Percentiles rank a stretch among this genome's conserved stretches.
These are phyloP conservation scores for Thamnaconus septentrionalis DNA, from an alignment of 2,113 vertebrate genomes.

Conservation along the genomic window DNA sequence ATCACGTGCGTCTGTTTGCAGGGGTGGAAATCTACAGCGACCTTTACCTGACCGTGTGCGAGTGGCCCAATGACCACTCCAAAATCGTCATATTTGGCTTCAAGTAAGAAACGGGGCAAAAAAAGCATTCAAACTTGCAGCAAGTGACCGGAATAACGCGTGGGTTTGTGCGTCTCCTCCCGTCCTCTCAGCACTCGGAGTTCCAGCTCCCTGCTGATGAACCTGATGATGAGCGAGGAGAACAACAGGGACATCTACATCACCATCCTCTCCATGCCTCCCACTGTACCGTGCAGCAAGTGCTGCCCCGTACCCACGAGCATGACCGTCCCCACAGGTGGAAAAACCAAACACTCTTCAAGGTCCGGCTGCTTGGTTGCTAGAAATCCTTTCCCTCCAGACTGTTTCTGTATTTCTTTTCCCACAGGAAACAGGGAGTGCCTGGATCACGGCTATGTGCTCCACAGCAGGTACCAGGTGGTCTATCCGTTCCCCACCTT, in stretches of 20 bases:
- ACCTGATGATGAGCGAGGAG: slow-evolving; percentile 93
- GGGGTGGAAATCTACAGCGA: slow-evolving; percentile 92
- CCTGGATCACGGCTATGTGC: slow-evolving; percentile 86
- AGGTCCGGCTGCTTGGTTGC: background rate
- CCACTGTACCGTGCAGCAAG: slow-evolving; percentile 76
- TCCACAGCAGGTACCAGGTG: slow-evolving; percentile 92
- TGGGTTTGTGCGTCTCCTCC: background rate
- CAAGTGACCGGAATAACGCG: background rate
- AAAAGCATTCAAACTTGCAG: background rate
- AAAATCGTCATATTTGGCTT: slow-evolving; percentile 94
- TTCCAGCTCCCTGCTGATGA: slow-evolving; percentile 85
- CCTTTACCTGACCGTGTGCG: slow-evolving; percentile 90
- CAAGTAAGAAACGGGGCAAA: slow-evolving; percentile 78
- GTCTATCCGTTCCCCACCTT: slow-evolving; percentile 94
- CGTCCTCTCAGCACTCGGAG: slow-evolving; percentile 79
- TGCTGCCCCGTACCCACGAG: slow-evolving; percentile 74
- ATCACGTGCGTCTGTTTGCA: slow-evolving; percentile 89
- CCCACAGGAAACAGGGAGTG: slow-evolving; percentile 77
- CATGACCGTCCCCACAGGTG: slow-evolving; percentile 75
- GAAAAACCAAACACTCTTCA: background rate
- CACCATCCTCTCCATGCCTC: slow-evolving; percentile 85
- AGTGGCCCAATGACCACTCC: slow-evolving; percentile 90
- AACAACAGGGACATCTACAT: slow-evolving; percentile 92
- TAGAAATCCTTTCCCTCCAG: background rate
- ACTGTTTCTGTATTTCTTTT: slow-evolving; percentile 1